Percentiles rank a stretch among this genome's conserved stretches.
Conservation (phyloP, 1,140 invertebrate genomes). For the Chrysomallon squamiferum region DNA sequence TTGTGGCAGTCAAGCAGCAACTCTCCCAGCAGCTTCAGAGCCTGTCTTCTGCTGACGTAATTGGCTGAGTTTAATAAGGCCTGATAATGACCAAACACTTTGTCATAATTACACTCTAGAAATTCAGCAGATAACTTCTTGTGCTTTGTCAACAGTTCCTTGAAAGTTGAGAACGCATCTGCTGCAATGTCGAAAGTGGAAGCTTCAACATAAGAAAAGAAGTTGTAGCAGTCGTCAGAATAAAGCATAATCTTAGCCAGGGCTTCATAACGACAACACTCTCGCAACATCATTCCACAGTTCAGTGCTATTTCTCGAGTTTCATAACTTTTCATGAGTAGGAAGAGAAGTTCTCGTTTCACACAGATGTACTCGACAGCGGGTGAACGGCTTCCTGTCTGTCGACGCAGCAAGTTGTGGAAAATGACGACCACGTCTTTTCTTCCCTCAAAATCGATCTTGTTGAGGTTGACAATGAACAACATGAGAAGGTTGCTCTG, state of each 20-base stretch:
- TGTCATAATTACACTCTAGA: conserved; percentile 98
- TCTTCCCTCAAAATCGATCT: conserved; percentile 99
- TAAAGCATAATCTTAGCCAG: conserved; percentile 97
- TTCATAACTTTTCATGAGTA: conserved; percentile 96
- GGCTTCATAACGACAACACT: conserved; percentile 96
- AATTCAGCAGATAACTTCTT: conserved; percentile 98
- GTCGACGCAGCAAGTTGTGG: conserved; percentile 96
- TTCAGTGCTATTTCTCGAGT: conserved; percentile 98
- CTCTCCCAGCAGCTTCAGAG: conserved; percentile 95
- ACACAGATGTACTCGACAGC: conserved; percentile 99
- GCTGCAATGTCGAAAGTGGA: conserved; percentile 99
- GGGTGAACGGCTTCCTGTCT: conserved; percentile 96
- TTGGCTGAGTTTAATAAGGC: conserved; percentile 97
- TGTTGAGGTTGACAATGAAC: conserved; percentile 91
- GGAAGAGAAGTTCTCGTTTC: conserved; percentile 96
- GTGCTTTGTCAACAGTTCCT: conserved; percentile 98
- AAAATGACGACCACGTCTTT: conserved; percentile 99
- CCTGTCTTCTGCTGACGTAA: conserved; percentile 96
- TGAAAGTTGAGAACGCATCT: conserved; percentile 99
- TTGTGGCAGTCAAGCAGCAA: conserved; percentile 97
- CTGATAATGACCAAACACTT: conserved; percentile 92
- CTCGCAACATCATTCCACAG: conserved; percentile 98
- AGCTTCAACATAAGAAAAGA: conserved; percentile 99
- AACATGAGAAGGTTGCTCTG: conserved; percentile 92
- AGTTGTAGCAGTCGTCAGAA: conserved; percentile 98